Base-by-base conservation (phyloP, 2,113 vertebrate genomes). In the Grantiella picta region DNA sequence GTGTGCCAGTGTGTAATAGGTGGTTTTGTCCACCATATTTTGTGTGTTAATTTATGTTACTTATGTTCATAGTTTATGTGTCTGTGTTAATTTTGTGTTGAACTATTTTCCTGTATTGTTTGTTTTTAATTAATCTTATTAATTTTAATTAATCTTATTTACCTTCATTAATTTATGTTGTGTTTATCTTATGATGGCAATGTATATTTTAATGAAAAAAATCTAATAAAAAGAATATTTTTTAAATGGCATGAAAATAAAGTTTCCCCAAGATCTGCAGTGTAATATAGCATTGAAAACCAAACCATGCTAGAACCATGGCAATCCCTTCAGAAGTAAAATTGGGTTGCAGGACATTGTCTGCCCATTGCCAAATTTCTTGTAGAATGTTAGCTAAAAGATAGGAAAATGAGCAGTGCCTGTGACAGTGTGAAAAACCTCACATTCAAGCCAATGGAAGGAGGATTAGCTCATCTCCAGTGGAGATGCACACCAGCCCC, bases 201-300 rank as follows among this genome's bases (percentile, higher is more conserved):
- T 93, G 88, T 95, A 66, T 61, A 88, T 91, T 91, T 60, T 92
- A 57, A 65, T 84, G 60, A 68, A 66, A 92, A 38, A 94, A 69
- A 73, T 70, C 18, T 35, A 97, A 94, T 96, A 98, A 97, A 97
- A 96, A 81, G 7, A 93, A 10, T 83, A 68, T 94, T 95, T 98
- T 97, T 95, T 4, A 96, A 97, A 81, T 45, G 27, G 69, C 45
- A 77, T 65, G 77, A 76, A 94, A 92, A 72, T 95, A 95, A 96
- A 90, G 90, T 86, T 85, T 69, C 66, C 90, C 78, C 76, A 35
- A 90, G 44, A 84, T 89, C 76, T 92, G 31, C 45, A 86, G 73
- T 42, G 33, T 88, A 92, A 87, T 88, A 42, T 31, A 80, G 57
- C 60, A 69, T 4, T 76, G 45, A 83, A 88, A 92, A 85, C 28